These are phyloP conservation scores for Platysternon megacephalum DNA, from an alignment of 2,113 vertebrate genomes.

Conservation along the genomic window DNA sequence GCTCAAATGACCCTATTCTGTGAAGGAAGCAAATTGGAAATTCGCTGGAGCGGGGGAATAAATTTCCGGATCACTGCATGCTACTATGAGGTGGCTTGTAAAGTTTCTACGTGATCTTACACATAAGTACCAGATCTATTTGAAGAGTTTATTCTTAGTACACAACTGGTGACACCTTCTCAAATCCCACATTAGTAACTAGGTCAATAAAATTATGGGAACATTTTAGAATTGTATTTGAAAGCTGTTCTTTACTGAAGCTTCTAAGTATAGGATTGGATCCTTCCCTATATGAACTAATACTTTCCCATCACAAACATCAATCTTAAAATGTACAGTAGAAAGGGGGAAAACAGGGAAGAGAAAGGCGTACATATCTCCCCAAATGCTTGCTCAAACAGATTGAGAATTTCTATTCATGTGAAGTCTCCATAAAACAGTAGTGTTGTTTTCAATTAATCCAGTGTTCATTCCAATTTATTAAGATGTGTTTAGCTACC, in stretches of 20 bases:
- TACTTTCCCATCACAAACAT: not conserved
- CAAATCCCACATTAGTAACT: not conserved
- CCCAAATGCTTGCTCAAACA: not conserved
- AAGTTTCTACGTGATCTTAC: not conserved
- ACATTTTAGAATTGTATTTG: not conserved
- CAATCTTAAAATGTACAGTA: not conserved
- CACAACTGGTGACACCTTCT: no score
- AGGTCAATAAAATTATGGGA: not conserved
- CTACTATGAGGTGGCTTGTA: constrained; percentile 25
- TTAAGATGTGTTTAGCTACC: not conserved
- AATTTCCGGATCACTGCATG: not conserved
- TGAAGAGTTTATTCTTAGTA: not conserved
- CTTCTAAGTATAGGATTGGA: not conserved
- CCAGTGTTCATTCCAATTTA: not conserved
- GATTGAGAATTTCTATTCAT: not conserved
- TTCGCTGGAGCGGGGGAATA: not conserved
- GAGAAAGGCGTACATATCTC: not conserved
- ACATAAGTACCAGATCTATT: not conserved
- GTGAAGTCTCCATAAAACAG: not conserved
- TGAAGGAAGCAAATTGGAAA: not conserved
- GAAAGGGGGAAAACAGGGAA: not conserved
- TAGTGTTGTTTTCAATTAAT: not conserved
- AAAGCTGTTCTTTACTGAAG: not conserved
- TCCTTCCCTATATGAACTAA: not conserved
- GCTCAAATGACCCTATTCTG: not conserved